Evolutionary conservation across 2,888 invertebrate species (phyloP), one percentile per base, ranked within the genome.

Genomic region (Antitype chi): DNA sequence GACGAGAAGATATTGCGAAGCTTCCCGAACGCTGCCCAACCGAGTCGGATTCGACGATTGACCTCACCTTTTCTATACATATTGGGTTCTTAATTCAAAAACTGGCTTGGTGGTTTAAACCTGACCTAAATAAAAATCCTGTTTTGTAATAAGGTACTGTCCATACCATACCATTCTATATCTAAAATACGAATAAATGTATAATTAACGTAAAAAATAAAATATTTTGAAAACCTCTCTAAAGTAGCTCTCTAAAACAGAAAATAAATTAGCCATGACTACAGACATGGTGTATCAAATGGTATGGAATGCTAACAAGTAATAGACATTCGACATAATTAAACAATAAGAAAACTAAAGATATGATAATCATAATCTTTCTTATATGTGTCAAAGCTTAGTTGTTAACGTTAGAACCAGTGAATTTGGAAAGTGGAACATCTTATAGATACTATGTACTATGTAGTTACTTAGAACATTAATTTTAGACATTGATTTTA

Each of bases 401-500:
- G 67, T 78, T 79, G 49, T 70, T 76, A 75, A 59, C 43, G 32
- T 62, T 83, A 88, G 75, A 81, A 82, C 88, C 89, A 90, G 90
- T 91, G 89, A 87, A 77, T 72, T 79, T 75, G 60, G 69, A 80
- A 75, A 73, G 74, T 82, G 80, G 70, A 73, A 85, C 84, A 85
- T 80, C 70, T 77, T 74, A n/a, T 62, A 84, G 70, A 70, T 73
- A 80, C 28, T 70, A 76, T 20, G 68, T 73, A 80, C 49, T 76
- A 76, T 28, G 64, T 76, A 73, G 83, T 88, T 88, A 88, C 85
- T 76, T 85, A 83, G 75, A 86, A 87, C 81, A 89, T 89, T 85
- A 90, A 84, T 89, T 89, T 89, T 88, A 89, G 87, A 91, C 60
- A 78, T 89, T 90, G 81, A 86, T 89, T 90, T 90, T 85, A 89